A percentile compares a stretch with the other conserved stretches of the same genome.
Evolutionary conservation across 2,113 vertebrate species (phyloP).

Genomic region (Narcine bancroftii): DNA sequence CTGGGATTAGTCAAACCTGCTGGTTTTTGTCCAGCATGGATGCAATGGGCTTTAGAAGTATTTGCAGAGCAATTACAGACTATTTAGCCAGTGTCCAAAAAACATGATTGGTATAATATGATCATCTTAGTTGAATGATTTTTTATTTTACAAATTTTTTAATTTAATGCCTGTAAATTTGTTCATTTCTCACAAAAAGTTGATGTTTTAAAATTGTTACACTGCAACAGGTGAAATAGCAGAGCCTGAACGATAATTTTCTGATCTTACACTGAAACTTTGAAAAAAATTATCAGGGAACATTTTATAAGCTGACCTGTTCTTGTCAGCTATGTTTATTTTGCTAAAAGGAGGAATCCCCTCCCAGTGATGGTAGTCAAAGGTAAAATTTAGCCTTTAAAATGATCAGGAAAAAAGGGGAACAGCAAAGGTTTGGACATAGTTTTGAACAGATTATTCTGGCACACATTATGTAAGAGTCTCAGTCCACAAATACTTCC

Average conservation of each 20-base stretch:
- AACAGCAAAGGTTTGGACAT: neutral
- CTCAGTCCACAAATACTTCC: neutral
- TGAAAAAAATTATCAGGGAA: neutral
- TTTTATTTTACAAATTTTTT: neutral
- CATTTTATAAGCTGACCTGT: neutral
- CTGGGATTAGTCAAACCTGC: no score
- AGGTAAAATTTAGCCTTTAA: neutral
- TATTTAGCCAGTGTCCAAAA: neutral
- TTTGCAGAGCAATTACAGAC: neutral
- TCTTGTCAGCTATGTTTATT: neutral
- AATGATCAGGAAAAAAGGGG: neutral
- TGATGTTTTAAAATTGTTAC: no score
- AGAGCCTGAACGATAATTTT: neutral
- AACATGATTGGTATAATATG: neutral
- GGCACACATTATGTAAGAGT: neutral
- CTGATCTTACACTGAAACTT: neutral
- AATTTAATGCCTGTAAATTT: neutral
- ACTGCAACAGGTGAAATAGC: neutral
- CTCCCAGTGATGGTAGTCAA: neutral
- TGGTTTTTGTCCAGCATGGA: no score
- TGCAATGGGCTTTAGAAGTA: neutral
- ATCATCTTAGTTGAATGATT: neutral
- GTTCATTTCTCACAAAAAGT: neutral
- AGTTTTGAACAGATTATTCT: neutral
- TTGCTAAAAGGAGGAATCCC: neutral